Evolutionary conservation across 2,888 invertebrate species (phyloP).

Genomic region (Drosophila infuscata): DNA sequence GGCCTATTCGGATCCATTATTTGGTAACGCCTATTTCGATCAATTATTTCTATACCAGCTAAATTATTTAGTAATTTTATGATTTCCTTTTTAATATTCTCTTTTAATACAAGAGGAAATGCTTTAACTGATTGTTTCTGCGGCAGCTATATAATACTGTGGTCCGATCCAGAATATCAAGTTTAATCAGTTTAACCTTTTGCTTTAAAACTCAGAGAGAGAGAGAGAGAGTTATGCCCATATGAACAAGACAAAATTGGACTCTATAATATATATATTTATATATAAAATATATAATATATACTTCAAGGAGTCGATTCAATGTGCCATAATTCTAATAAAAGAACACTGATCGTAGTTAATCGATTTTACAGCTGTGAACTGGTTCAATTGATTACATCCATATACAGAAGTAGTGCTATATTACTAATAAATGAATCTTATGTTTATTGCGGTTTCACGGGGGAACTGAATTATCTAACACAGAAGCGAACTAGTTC

Average conservation of each 20-base stretch:
- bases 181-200: not conserved
- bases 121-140: not conserved
- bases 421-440: not conserved
- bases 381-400: too few species aligned
- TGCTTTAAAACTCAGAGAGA: not conserved
- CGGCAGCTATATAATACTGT: not conserved
- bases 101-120: not conserved
- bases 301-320: not conserved
- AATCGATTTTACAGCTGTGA: not conserved
- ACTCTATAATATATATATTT: not conserved
- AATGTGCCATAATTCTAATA: not conserved
- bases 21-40: not conserved
- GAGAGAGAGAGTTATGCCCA: not conserved
- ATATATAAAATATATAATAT: not conserved
- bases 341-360: not conserved
- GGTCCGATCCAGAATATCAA: not conserved
- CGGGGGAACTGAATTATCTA: not conserved
- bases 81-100: not conserved
- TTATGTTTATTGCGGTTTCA: not conserved
- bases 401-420: not conserved
- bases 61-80: not conserved
- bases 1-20: too few species aligned
- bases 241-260: not conserved
- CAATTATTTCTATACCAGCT: not conserved
- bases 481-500: not conserved